Evolutionary conservation across 2,888 invertebrate species (phyloP).

Genomic region (Zygogramma bicolorata): DNA sequence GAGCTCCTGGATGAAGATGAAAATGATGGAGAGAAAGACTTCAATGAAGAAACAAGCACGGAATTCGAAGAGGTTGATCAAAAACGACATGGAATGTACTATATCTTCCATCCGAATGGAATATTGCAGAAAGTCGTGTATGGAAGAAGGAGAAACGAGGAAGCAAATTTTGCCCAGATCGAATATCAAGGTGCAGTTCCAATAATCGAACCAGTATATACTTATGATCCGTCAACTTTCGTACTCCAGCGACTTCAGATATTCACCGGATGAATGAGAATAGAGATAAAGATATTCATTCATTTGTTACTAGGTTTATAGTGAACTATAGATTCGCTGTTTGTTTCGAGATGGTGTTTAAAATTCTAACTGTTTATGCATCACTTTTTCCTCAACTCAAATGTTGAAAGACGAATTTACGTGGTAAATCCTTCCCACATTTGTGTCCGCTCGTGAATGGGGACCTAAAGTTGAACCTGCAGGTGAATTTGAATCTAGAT

Average conservation of each 20-base stretch:
- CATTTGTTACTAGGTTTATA: background rate
- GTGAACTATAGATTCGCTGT: background rate
- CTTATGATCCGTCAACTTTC: constrained; percentile 62
- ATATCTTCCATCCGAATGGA: constrained; percentile 74
- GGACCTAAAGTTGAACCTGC: too few species aligned
- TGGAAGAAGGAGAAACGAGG: constrained; percentile 69
- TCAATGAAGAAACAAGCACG: background rate
- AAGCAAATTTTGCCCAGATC: constrained; percentile 73
- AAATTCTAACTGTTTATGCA: too few species aligned
- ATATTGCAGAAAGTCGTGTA: constrained; percentile 75
- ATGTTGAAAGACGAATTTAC: too few species aligned
- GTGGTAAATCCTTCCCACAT: too few species aligned
- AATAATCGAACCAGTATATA: constrained; percentile 74
- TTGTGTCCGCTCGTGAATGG: too few species aligned
- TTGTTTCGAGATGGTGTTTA: too few species aligned
- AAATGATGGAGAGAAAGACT: too few species aligned
- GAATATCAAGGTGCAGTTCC: constrained; percentile 75
- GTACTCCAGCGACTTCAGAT: constrained; percentile 45
- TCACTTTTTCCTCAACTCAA: too few species aligned
- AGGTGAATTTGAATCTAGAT: too few species aligned
- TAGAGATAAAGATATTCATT: background rate
- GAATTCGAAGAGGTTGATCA: background rate
- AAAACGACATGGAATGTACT: constrained; percentile 71
- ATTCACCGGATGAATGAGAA: background rate
- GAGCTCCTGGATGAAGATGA: constrained; percentile 12